phyloP scores from a whole-genome alignment of 2,797 vertebrate species.

The Poecile montanus region DNA sequence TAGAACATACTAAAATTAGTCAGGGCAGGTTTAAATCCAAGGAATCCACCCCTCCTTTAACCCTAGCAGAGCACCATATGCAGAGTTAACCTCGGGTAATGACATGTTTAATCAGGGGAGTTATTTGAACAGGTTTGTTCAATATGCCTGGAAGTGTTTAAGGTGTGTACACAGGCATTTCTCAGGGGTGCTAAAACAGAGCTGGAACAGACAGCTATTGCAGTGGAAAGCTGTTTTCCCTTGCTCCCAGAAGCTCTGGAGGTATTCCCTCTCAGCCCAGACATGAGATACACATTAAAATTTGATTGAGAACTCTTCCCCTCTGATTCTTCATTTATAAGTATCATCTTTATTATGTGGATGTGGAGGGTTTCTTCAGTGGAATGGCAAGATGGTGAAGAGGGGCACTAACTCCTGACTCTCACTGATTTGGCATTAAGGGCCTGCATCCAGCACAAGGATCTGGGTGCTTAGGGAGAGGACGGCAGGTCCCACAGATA shows the following conservation, averaged over 20 bases:
- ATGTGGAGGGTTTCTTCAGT: background rate
- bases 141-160: background rate
- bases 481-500: accelerated
- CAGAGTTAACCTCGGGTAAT: background rate
- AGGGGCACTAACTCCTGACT: background rate
- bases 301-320: background rate
- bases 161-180: conserved; percentile 8
- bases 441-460: background rate
- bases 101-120: background rate
- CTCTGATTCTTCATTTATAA: background rate
- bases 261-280: background rate
- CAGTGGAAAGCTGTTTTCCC: background rate
- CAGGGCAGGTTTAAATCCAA: background rate
- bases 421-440: background rate
- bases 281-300: background rate
- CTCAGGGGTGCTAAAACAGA: background rate
- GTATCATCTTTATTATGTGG: background rate
- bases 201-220: background rate
- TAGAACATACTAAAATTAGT: background rate
- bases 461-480: background rate
- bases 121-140: background rate
- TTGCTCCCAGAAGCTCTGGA: background rate
- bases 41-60: background rate
- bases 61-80: accelerated
- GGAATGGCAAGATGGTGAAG: background rate